Evolutionary conservation across 2,113 vertebrate genomes (phyloP), one percentile per base, ranked within the genome.

Genomic region (Plectropomus leopardus): DNA sequence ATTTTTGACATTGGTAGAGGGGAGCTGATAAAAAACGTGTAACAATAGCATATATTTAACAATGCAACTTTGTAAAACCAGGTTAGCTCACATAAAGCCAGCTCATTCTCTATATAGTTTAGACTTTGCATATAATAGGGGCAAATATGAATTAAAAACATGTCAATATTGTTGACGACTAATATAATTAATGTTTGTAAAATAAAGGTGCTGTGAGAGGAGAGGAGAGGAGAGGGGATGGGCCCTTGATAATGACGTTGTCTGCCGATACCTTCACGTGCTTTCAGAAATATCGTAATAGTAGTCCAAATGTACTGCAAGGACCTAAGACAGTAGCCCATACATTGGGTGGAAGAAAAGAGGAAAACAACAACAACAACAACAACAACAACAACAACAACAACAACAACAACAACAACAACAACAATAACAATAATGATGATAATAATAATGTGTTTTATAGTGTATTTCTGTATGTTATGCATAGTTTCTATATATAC

Each of bases 191-290:
- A 58, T 68, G 24, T 67, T 70, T 63, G 15, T 76, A 79, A 80
- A 72, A 80, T 66, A 67, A 70, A 67, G 69, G 16, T n/a, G 23
- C 61, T 1, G 23, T 53, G 32, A 40, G 32, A 77, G 36, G 16
- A 24, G 50, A 64, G 68, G 45, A 30, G 32, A 77, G 36, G 16
- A 30, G 51, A 61, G 65, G 42, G 32, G 60, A 42, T 2, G 63
- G 76, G 40, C 70, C 69, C 34, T 72, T 66, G 50, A 74, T 50
- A 17, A n/a, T 79, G 76, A 90, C 89, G 84, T 69, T 58, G 14
- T 19, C 30, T 61, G 7, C 0, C 1, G 78, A 65, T 53, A 60
- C 88, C 7, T 89, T 87, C 32, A 73, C 1, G 1, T 23, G 1
- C 23, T 8, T 10, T 36, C 32, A 72, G 45, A 71, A 71, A 73